These are phyloP conservation scores for Ligdia adustata DNA, from an alignment of 2,888 invertebrate species.

Conservation along the genomic window DNA sequence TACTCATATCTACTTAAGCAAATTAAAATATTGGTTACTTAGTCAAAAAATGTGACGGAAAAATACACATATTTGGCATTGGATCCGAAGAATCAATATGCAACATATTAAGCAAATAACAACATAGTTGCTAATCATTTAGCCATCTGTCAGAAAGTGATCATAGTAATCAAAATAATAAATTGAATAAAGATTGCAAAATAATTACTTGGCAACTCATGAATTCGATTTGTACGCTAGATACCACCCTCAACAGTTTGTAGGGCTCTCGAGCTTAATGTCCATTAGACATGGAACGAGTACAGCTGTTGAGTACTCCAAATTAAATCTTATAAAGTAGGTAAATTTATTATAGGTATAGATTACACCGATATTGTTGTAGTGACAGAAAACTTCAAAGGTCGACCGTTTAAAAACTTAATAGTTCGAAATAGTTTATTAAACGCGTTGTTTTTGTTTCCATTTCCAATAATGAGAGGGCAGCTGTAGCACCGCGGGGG, in stretches of 20 bases:
- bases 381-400: conserved; percentile 29
- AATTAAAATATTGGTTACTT: no score
- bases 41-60: no score
- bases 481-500: conserved; percentile 64
- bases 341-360: background rate
- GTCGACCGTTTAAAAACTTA: conserved; percentile 13
- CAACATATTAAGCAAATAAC: background rate
- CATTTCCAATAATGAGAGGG: conserved; percentile 49
- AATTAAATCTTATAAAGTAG: conserved; percentile 3
- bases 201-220: conserved; percentile 41
- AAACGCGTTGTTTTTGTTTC: conserved; percentile 52
- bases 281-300: conserved; percentile 49
- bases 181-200: conserved; percentile 37
- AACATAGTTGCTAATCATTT: conserved; percentile 1
- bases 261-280: conserved; percentile 50
- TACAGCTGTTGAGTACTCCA: conserved; percentile 27
- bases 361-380: conserved; percentile 6
- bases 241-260: conserved; percentile 25
- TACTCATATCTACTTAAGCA: background rate
- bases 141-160: conserved; percentile 1
- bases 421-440: conserved; percentile 40
- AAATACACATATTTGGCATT: no score
- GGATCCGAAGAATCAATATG: no score
- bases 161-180: conserved; percentile 4
- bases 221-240: conserved; percentile 29